Evolutionary conservation across 2,113 vertebrate species (phyloP), one percentile per base, ranked within the genome.

Genomic region (Leptobrachium ailaonicum): DNA sequence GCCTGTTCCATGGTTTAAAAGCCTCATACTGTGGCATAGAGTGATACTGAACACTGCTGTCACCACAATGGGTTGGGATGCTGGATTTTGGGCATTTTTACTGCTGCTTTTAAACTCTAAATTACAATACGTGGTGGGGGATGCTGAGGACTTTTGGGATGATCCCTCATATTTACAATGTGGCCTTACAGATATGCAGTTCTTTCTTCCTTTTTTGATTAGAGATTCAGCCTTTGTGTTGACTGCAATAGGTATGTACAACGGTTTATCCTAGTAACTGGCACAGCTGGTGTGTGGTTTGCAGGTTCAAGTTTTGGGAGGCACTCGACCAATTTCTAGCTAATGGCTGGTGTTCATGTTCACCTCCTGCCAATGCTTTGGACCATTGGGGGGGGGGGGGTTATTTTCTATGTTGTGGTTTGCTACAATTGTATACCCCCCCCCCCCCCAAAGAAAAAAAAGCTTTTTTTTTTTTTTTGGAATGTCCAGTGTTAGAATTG

Each of bases 181-280:
- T 80, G 77, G 77, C 9, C 6, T 40, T 41, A 12, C n/a, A 4
- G 6, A 42, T 1, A 80, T 80, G 77, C 60, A 80, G 50, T 73
- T 73, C 43, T 66, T 71, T 6, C 62, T 80, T 10, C 71, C 77
- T 44, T 80, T 60, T 3, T 10, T 67, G 13, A 9, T 67, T 5
- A 14, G 11, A 2, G 71, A 73, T 67, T 60, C 43, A 44, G 71
- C 20, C 1, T 80, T 67, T 73, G 62, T 54, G 1, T n/a, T 80
- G 11, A 40, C 47, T 6, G 60, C 44, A 2, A 20, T 80, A n/a
- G 77, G 77, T 80, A n/a, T 58, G 77, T 73, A 3, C 6, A 54
- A 32, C 20, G 20, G 20, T 32, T 32, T 32, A 32, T 32, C 20
- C 20, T 32, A 32, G 20, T 32, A 32, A 32, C 20, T 32, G 20